Conservation (phyloP, 2,888 invertebrate species). For the Andrena bucephala region DNA sequence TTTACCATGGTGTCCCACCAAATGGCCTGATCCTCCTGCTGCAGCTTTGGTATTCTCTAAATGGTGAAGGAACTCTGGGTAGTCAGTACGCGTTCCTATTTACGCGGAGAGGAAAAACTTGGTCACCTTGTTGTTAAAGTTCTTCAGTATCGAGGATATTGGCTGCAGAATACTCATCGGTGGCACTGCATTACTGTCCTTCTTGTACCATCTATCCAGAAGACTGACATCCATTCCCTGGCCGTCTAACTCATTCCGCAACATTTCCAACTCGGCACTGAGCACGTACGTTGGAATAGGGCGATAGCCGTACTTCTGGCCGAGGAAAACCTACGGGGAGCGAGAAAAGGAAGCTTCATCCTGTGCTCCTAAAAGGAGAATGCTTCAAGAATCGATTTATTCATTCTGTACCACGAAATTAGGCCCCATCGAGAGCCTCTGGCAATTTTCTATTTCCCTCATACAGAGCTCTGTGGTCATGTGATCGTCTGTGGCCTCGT, state of each 20-base stretch:
- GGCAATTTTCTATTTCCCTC: conserved; percentile 99
- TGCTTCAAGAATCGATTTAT: background rate
- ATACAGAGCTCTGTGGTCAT: conserved; percentile 99
- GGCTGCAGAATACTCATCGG: conserved; percentile 97
- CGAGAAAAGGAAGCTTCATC: background rate
- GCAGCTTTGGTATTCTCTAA: conserved; percentile 96
- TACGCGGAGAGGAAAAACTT: background rate
- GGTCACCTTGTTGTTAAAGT: conserved; percentile 97
- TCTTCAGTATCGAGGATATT: conserved; percentile 97
- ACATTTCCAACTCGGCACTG: conserved; percentile 94
- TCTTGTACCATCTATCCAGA: conserved; percentile 97
- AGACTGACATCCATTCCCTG: conserved; percentile 93
- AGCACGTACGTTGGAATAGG: conserved; percentile 98
- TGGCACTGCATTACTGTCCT: conserved; percentile 98
- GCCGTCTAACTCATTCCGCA: conserved; percentile 93
- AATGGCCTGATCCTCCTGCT: conserved; percentile 97
- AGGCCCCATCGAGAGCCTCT: conserved; percentile 98
- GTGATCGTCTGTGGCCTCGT: conserved; percentile 99
- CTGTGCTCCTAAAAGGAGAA: background rate
- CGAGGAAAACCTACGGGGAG: conserved; percentile 91
- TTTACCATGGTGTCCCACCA: conserved; percentile 99
- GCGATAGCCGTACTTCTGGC: conserved; percentile 99
- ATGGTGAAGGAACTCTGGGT: background rate
- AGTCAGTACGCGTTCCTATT: background rate
- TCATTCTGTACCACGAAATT: conserved; percentile 93